phyloP scores from a whole-genome alignment of 1,140 invertebrate species.

The Agrypnia vestita region DNA sequence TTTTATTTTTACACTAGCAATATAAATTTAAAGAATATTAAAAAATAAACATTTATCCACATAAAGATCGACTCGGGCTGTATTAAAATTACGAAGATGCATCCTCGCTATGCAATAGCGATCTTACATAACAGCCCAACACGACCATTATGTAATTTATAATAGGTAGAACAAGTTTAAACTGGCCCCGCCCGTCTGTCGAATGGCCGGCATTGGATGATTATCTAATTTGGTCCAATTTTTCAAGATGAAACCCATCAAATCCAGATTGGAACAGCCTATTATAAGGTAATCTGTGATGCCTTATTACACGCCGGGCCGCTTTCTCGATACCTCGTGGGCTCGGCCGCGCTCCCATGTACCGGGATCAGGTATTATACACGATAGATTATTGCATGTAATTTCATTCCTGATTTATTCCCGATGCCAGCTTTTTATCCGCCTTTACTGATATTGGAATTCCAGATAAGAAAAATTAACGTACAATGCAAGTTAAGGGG shows the following conservation, averaged over 20 bases:
- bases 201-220: constrained; percentile 15
- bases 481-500: too few species aligned
- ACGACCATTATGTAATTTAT: constrained; percentile 42
- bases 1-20: too few species aligned
- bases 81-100: too few species aligned
- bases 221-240: constrained; percentile 50
- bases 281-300: constrained; percentile 44
- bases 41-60: too few species aligned
- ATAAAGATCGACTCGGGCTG: too few species aligned
- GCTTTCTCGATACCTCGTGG: background rate
- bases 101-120: background rate
- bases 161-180: constrained; percentile 18
- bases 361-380: too few species aligned
- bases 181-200: background rate
- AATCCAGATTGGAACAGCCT: background rate
- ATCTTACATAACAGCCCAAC: constrained; percentile 21
- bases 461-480: too few species aligned
- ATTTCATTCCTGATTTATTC: too few species aligned
- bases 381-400: too few species aligned
- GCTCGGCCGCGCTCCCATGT: background rate
- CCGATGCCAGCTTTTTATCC: too few species aligned
- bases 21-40: too few species aligned
- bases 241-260: constrained; percentile 48
- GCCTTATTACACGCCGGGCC: background rate
- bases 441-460: too few species aligned